Percentiles rank a stretch among this genome's conserved stretches.
phyloP scores from a whole-genome alignment of 2,888 invertebrate species.

The Conistra vaccinii region DNA sequence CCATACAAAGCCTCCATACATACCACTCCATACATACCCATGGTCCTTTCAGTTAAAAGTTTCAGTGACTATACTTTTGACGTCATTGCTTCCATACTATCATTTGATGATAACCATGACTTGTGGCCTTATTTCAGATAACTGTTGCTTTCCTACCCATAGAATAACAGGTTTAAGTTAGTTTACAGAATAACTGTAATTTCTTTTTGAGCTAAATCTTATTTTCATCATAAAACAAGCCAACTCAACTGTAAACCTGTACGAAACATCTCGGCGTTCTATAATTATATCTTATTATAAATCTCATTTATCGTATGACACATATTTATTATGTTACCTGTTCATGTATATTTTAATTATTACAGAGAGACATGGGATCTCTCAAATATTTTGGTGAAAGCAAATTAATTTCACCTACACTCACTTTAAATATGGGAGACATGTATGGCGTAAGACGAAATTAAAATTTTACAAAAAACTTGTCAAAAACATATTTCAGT shows the following conservation, averaged over 20 bases:
- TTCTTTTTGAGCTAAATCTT: neutral
- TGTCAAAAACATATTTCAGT: neutral
- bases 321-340: neutral
- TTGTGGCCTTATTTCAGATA: neutral
- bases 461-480: too few relatives aligned
- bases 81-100: neutral
- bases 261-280: neutral
- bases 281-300: neutral
- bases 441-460: neutral
- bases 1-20: too few relatives aligned
- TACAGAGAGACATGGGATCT: neutral
- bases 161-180: too few relatives aligned
- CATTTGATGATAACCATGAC: too few relatives aligned
- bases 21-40: too few relatives aligned
- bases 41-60: too few relatives aligned
- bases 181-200: too few relatives aligned
- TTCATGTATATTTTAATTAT: constrained; percentile 26
- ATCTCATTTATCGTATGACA: neutral
- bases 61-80: neutral
- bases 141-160: neutral
- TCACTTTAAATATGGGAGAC: neutral
- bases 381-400: constrained; percentile 6
- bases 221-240: neutral
- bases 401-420: constrained; percentile 15
- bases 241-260: neutral